Percentiles rank a stretch among this genome's conserved stretches.
phyloP scores from a whole-genome alignment of 2,888 invertebrate species.

The Tridacna crocea region DNA sequence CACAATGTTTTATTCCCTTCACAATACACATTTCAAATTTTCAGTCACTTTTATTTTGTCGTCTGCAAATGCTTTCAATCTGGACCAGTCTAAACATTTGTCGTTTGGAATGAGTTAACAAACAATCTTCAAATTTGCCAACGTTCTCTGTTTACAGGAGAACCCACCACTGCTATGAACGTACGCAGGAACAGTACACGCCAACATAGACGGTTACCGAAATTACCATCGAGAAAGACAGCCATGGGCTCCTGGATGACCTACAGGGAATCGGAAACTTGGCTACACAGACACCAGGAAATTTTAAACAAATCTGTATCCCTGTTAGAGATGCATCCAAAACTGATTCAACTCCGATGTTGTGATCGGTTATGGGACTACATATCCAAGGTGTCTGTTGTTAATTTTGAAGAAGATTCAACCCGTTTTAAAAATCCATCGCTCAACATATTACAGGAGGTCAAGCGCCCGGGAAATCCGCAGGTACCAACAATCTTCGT shows the following conservation, averaged over 20 bases:
- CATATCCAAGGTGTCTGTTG: conserved; percentile 1
- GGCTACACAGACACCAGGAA: conserved; percentile 14
- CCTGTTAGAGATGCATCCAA: conserved; percentile 6
- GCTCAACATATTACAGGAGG: not conserved
- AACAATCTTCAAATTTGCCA: too few relatives aligned
- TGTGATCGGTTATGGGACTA: conserved; percentile 9
- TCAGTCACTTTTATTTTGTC: too few relatives aligned
- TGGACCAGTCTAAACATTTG: too few relatives aligned
- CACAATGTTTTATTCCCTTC: not conserved
- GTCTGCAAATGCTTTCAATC: too few relatives aligned
- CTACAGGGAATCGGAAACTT: conserved; percentile 8
- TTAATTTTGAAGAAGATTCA: not conserved
- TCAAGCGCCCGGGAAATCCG: not conserved
- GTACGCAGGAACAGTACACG: not conserved
- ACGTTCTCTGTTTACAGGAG: not conserved
- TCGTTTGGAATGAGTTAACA: too few relatives aligned
- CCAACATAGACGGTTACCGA: conserved; percentile 12
- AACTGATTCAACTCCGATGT: not conserved
- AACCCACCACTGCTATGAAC: not conserved
- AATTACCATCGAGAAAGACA: not conserved
- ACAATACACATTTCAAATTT: too few relatives aligned
- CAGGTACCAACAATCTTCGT: conserved; percentile 6
- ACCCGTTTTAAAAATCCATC: not conserved
- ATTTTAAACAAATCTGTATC: conserved; percentile 10
- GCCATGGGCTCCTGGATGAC: not conserved